Base-by-base conservation (phyloP, 2,888 invertebrate species). In the Ormia ochracea region DNA sequence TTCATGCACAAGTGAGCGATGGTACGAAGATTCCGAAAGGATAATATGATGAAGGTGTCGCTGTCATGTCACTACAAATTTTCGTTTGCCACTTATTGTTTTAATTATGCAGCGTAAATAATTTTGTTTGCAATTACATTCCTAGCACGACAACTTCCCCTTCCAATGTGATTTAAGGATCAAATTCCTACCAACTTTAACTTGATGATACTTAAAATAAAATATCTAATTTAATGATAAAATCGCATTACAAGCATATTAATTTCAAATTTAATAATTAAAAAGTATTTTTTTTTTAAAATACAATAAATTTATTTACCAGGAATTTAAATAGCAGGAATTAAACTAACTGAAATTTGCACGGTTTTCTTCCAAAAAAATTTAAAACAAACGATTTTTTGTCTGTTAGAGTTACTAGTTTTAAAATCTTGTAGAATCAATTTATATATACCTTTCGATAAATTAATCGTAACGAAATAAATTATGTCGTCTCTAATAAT, bases 51-150 rank as follows among this genome's bases (percentile, higher is more conserved):
- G 23, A 38, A 69, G 69, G 43, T 72, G 63, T 69, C 33, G 61
- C 21, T 54, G 38, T 58, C 26, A 65, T 56, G 48, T 52, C 41
- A 36, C 41, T 23, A 58, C 21, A 10, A 23, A n/a, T 19, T 74
- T 61, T 52, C 68, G 48, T 73, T 72, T 79, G 81, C 79, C 80
- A 82, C 83, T 82, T 84, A 84, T 84, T 84, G 83, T 83, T 85
- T 84, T 87, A 87, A 87, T 87, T 87, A 87, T 85, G 83, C 82
- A 78, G 87, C 85, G 86, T 86, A 83, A 85, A 86, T 85, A 87
- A 87, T 87, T 86, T 83, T 59, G 6, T 48, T 73, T 56, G 58
- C n/a, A 45, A 19, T 63, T 23, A 45, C 31, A 7, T 59, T 31
- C 9, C n/a, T 12, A n/a, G 19, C 0, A 19, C 58, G 23, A 21